A percentile compares a stretch with the other conserved stretches of the same genome.
Evolutionary conservation across 1,140 invertebrate genomes (phyloP).

Genomic region (Bombus polaris): DNA sequence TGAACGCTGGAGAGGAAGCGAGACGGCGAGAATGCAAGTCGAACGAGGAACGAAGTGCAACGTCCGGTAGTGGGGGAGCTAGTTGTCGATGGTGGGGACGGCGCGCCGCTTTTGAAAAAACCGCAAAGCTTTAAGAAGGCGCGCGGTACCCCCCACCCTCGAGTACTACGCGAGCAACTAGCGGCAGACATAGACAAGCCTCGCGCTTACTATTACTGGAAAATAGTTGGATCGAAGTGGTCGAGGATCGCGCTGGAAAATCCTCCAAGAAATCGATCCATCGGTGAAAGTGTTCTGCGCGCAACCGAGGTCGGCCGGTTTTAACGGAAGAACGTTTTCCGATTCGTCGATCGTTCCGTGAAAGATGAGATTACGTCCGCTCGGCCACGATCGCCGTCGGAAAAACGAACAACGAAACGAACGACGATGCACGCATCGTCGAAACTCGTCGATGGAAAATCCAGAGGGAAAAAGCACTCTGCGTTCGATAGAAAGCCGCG

Average conservation of each 20-base stretch:
- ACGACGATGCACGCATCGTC: background rate
- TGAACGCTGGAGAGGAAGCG: conserved; percentile 42
- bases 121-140: conserved; percentile 82
- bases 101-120: conserved; percentile 81
- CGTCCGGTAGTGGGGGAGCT: conserved; percentile 34
- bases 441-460: background rate
- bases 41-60: conserved; percentile 40
- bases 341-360: background rate
- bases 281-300: conserved; percentile 25
- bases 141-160: conserved; percentile 78
- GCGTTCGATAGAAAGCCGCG: background rate
- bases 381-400: conserved; percentile 5
- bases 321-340: background rate
- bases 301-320: background rate
- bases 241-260: conserved; percentile 13
- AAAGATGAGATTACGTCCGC: background rate
- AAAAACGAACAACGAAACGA: conserved; percentile 5
- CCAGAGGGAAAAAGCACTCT: background rate
- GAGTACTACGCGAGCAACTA: conserved; percentile 77
- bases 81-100: conserved; percentile 65
- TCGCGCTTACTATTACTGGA: conserved; percentile 66
- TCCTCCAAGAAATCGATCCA: conserved; percentile 15
- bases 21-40: conserved; percentile 35
- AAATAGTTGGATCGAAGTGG: conserved; percentile 59
- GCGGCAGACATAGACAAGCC: conserved; percentile 77